These are phyloP conservation scores for Dinoponera quadriceps DNA, from an alignment of 1,140 invertebrate genomes.

Conservation along the genomic window DNA sequence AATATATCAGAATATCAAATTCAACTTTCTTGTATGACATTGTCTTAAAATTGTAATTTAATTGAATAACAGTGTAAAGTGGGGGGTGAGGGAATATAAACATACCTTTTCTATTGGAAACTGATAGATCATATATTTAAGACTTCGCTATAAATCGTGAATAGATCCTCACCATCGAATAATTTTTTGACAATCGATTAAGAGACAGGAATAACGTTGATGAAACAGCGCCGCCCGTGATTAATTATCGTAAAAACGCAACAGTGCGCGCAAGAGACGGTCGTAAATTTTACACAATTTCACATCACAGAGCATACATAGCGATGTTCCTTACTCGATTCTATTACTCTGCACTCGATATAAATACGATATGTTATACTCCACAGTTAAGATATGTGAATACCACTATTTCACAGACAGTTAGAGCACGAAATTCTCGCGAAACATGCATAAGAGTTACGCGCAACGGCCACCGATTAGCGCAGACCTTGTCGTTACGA, in stretches of 20 bases:
- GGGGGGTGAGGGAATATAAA: constrained; percentile 21
- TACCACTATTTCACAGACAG: constrained; percentile 19
- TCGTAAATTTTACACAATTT: constrained; percentile 31
- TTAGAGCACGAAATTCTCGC: constrained; percentile 11
- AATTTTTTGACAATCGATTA: constrained; percentile 39
- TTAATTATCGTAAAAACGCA: constrained; percentile 43
- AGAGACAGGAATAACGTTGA: constrained; percentile 21
- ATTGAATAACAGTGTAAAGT: neutral
- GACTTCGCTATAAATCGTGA: constrained; percentile 47
- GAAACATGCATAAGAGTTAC: constrained; percentile 8
- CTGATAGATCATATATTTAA: constrained; percentile 53
- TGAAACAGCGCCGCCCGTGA: constrained; percentile 14
- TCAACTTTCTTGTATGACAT: neutral
- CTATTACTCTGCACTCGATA: neutral
- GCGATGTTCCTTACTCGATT: neutral
- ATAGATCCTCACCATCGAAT: constrained; percentile 29
- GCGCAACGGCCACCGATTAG: constrained; percentile 16
- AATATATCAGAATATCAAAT: too few species aligned
- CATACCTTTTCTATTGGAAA: constrained; percentile 42
- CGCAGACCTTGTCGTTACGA: neutral
- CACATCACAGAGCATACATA: neutral
- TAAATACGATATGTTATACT: constrained; percentile 4
- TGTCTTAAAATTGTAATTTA: constrained; percentile 1
- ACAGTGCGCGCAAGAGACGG: constrained; percentile 5
- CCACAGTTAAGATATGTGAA: constrained; percentile 33